Evolutionary conservation across 2,888 invertebrate species (phyloP).

Genomic region (Rhyacophila evoluta): DNA sequence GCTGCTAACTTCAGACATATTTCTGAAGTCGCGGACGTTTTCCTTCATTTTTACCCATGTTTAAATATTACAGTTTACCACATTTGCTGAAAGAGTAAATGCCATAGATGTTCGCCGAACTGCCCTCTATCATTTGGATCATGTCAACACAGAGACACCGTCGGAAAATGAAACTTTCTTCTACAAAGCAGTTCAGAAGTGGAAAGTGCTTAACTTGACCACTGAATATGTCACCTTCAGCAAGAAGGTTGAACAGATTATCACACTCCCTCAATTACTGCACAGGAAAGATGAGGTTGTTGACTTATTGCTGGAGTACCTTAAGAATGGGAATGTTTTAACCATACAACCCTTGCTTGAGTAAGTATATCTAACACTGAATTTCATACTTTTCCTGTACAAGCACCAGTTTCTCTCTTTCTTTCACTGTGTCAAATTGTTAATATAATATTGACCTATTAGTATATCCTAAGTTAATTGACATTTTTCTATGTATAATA

Average conservation of each 20-base stretch:
- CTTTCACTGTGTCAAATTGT: no score
- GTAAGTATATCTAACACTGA: no score
- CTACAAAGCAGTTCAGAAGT: conserved; percentile 85
- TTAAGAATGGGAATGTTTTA: conserved; percentile 78
- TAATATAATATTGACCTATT: no score
- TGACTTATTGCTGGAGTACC: conserved; percentile 77
- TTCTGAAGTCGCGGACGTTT: no score
- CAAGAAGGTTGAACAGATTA: conserved; percentile 78
- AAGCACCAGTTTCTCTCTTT: no score
- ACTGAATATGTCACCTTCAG: conserved; percentile 84
- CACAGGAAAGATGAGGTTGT: conserved; percentile 84
- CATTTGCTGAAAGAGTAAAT: conserved; percentile 88
- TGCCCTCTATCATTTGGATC: conserved; percentile 86
- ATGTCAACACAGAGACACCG: conserved; percentile 78
- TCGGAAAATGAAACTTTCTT: conserved; percentile 84
- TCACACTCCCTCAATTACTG: conserved; percentile 87
- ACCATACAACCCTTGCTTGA: conserved; percentile 87
- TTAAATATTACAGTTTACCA: conserved; percentile 75
- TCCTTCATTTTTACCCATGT: no score
- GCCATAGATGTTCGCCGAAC: conserved; percentile 85
- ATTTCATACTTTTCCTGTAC: no score
- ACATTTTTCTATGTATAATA: no score
- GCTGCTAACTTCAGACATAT: no score
- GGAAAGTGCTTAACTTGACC: conserved; percentile 89
- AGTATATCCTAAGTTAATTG: no score